Evolutionary conservation across 1,140 invertebrate species (phyloP).

Genomic region (Nymphalis io): DNA sequence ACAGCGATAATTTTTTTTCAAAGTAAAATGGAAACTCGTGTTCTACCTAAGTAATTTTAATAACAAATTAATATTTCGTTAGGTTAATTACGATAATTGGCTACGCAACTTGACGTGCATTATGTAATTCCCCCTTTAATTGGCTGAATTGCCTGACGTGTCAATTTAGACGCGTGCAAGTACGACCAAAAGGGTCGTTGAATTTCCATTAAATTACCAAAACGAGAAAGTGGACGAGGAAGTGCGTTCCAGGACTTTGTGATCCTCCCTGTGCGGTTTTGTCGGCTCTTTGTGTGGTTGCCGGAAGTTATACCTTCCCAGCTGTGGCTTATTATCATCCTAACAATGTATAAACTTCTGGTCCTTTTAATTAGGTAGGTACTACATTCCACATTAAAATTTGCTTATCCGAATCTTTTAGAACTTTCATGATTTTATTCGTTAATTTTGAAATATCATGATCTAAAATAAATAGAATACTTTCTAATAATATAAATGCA

Average conservation of each 20-base stretch:
- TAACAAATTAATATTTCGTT: not conserved
- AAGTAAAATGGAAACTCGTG: not conserved
- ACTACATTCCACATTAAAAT: not conserved
- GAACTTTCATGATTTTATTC: too few species aligned
- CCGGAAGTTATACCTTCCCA: conserved; percentile 37
- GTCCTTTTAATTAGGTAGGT: conserved; percentile 26
- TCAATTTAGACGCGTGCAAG: conserved; percentile 30
- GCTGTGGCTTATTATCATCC: conserved; percentile 37
- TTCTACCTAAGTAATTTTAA: not conserved
- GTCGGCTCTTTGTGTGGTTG: conserved; percentile 42
- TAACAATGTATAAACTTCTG: conserved; percentile 37
- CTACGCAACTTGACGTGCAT: conserved; percentile 17
- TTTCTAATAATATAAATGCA: too few species aligned
- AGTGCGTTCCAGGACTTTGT: conserved; percentile 45
- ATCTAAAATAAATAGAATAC: too few species aligned
- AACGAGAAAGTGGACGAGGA: conserved; percentile 40
- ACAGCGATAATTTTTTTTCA: not conserved
- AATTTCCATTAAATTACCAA: conserved; percentile 55
- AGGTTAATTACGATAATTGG: conserved; percentile 16
- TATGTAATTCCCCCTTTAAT: conserved; percentile 25
- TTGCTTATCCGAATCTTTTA: not conserved
- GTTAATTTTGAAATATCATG: not conserved
- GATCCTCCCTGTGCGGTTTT: conserved; percentile 48
- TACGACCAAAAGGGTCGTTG: conserved; percentile 45
- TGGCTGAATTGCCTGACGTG: conserved; percentile 31